Evolutionary conservation across 2,113 vertebrate species (phyloP).

Genomic region (Ceuthmochares aereus): DNA sequence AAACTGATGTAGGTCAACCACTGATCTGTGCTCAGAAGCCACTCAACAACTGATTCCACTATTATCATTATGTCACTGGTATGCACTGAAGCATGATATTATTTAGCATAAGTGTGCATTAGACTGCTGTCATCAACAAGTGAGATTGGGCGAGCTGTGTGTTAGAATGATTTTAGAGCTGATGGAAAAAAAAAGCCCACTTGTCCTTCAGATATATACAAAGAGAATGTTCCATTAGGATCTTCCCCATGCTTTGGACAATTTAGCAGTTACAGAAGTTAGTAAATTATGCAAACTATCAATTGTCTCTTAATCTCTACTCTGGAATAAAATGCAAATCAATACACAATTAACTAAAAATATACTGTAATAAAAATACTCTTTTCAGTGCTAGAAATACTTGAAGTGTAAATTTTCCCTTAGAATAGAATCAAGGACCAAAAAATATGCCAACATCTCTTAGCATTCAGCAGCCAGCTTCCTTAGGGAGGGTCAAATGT

Average conservation of each 20-base stretch:
- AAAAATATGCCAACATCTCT: background rate
- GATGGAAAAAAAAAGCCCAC: background rate
- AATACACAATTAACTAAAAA: conserved; percentile 39
- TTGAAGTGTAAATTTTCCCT: background rate
- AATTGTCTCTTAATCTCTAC: background rate
- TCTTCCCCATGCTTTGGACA: background rate
- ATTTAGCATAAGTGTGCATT: background rate
- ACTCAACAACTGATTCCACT: background rate
- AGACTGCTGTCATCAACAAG: background rate
- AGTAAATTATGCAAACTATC: background rate
- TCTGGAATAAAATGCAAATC: background rate
- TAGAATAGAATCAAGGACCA: background rate
- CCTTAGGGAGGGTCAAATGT: background rate
- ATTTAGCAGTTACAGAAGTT: background rate
- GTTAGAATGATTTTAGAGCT: background rate
- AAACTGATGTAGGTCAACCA: background rate
- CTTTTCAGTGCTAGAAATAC: background rate
- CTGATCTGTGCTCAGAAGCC: background rate
- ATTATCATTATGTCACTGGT: background rate
- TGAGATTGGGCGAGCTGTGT: background rate
- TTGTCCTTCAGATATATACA: background rate
- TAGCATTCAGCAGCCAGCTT: background rate
- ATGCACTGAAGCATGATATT: background rate
- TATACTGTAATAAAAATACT: background rate
- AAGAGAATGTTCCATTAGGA: background rate